Evolutionary conservation across 2,797 vertebrate genomes (phyloP), one percentile per base, ranked within the genome.

Genomic region (Erpetoichthys calabaricus): DNA sequence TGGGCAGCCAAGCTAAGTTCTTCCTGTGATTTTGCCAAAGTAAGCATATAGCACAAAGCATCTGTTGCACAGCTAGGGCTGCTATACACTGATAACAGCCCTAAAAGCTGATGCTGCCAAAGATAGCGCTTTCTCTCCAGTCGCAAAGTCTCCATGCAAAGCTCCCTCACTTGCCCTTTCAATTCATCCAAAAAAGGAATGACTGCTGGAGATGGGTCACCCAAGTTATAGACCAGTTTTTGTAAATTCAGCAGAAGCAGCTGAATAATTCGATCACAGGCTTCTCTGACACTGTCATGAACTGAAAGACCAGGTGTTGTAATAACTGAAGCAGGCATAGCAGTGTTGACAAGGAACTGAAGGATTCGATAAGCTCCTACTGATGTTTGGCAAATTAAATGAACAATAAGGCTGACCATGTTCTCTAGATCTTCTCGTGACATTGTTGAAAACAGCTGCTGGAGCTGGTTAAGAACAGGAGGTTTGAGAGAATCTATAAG

Each of bases 101-200:
- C 89, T 4, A 96, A 73, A 42, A 96, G 79, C 73, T 94, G 92
- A 71, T 96, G 92, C 62, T 90, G 82, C 92, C 92, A 96, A 4
- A 94, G 86, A 58, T 91, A 91, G 3, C 92, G 84, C 66, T 96
- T 94, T 57, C 92, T 72, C 68, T 96, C 91, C 57, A 94, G 77
- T 3, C 88, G 75, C 55, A 96, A 74, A 0, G 90, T 91, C 78
- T 94, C 91, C 0, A 79, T 79, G 3, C 92, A 96, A 10, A 96
- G 73, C 49, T 94, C 89, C 1, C 78, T 76, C 0, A 95, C 84
- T 5, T 91, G 87, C 3, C 74, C 72, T 64, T 80, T 79, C 43
- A 98, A 79, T 4, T 90, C 90, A 9, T 97, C 93, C 53, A 98
- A 53, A 63, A 98, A 98, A 0, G 92, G 92, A 44, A 94, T 79